These are phyloP conservation scores for Papilio helenus DNA, from an alignment of 1,140 invertebrate species.

Conservation along the genomic window DNA sequence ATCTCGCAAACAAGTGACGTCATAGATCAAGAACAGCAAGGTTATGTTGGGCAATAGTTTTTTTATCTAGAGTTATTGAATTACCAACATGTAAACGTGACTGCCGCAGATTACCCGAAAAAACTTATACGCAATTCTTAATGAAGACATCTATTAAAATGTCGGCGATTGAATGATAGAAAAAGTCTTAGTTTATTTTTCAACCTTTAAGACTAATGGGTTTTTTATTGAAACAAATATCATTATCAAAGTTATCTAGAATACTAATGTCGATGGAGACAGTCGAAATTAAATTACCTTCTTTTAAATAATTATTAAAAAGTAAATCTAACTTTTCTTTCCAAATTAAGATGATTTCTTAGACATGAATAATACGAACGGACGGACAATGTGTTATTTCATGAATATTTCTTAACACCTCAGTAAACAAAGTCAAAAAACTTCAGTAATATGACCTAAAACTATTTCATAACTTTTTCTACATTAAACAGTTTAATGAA, in stretches of 20 bases:
- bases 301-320: no score
- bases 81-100: slow-evolving; percentile 41
- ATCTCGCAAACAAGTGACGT: slow-evolving; percentile 47
- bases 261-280: no score
- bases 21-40: slow-evolving; percentile 52
- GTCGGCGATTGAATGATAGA: not conserved
- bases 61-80: slow-evolving; percentile 41
- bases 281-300: no score
- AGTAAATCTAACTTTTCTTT: no score
- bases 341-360: no score
- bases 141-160: slow-evolving; percentile 19
- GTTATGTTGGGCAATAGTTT: slow-evolving; percentile 43
- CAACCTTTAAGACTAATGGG: no score
- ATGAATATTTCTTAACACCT: no score
- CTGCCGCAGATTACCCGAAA: slow-evolving; percentile 1
- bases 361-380: no score
- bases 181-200: not conserved
- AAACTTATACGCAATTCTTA: not conserved
- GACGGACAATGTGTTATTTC: no score
- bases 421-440: no score
- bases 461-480: not conserved
- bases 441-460: not conserved
- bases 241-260: no score
- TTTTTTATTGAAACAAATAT: no score
- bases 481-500: not conserved